These are phyloP conservation scores for Cordilura impudica DNA, from an alignment of 2,888 invertebrate genomes.

Conservation along the genomic window DNA sequence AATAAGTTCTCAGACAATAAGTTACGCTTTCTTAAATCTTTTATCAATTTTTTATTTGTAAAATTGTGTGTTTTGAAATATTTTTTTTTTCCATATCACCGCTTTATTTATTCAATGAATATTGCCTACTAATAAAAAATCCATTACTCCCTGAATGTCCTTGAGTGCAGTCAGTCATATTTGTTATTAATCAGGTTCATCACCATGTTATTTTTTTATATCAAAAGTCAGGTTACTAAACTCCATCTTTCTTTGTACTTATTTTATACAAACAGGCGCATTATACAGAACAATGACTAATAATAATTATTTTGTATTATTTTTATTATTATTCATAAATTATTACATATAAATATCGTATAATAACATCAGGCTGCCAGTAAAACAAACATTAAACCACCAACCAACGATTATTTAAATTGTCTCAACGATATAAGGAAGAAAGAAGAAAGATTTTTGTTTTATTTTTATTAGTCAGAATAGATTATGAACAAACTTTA, in stretches of 20 bases:
- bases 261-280: slow-evolving; percentile 20
- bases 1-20: too few species aligned
- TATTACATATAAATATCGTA: slow-evolving; percentile 11
- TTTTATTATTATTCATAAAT: background rate
- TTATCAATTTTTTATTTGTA: background rate
- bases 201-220: slow-evolving; percentile 22
- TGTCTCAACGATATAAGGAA: background rate
- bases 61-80: background rate
- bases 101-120: background rate
- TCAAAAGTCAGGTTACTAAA: slow-evolving; percentile 51
- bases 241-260: slow-evolving; percentile 26
- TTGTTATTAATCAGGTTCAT: slow-evolving; percentile 39
- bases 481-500: background rate
- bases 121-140: background rate
- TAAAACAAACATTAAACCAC: background rate
- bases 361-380: background rate
- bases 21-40: too few species aligned
- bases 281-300: slow-evolving; percentile 36
- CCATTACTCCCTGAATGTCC: slow-evolving; percentile 33
- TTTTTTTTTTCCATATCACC: background rate
- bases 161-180: slow-evolving; percentile 49
- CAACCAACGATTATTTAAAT: background rate
- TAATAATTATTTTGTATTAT: slow-evolving; percentile 18
- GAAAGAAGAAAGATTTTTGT: background rate
- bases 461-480: background rate